A percentile compares a stretch with the other conserved stretches of the same genome.
phyloP scores from a whole-genome alignment of 2,113 vertebrate species.

The Bos indicus region DNA sequence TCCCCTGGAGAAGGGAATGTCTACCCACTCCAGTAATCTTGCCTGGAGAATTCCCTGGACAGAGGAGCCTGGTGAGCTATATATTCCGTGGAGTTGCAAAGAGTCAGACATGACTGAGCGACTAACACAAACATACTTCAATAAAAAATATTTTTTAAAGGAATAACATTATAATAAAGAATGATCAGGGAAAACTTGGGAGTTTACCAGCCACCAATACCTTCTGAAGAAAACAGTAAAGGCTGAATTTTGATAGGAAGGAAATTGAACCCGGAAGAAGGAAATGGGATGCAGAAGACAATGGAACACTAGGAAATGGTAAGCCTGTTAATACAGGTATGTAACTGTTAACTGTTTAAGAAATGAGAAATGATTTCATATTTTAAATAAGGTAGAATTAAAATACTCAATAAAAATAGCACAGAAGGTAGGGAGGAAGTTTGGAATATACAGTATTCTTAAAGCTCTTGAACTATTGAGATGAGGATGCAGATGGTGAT shows the following conservation, averaged over 20 bases:
- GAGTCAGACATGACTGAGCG: background rate
- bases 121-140: background rate
- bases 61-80: background rate
- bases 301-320: background rate
- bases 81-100: background rate
- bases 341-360: background rate
- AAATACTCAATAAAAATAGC: background rate
- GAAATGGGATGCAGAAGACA: background rate
- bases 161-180: background rate
- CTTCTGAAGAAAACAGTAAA: background rate
- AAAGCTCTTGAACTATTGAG: background rate
- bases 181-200: background rate
- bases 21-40: background rate
- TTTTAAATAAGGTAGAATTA: background rate
- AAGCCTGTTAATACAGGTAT: background rate
- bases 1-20: background rate
- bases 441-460: background rate
- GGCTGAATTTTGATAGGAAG: background rate
- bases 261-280: background rate
- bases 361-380: background rate
- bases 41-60: background rate
- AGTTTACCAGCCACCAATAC: background rate
- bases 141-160: background rate
- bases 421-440: background rate
- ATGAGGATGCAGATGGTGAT: background rate